Evolutionary conservation across 2,797 vertebrate genomes (phyloP), one percentile per base, ranked within the genome.

Genomic region (Lagorchestes hirsutus): DNA sequence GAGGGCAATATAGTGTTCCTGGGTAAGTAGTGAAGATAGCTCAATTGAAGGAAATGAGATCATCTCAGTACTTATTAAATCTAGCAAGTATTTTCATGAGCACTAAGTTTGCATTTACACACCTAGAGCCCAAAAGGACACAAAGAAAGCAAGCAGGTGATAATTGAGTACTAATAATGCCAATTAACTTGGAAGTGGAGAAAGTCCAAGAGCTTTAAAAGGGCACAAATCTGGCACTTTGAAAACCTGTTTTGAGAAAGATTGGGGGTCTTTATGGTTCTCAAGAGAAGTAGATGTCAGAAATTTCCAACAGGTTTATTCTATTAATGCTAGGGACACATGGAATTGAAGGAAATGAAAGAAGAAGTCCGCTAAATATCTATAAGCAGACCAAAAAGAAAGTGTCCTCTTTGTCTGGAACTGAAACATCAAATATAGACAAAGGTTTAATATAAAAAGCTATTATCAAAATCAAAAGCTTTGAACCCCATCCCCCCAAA

Each of bases 1-100:
- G 13, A 95, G 24, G 34, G 62, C 93, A 95, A n/a, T 62, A 82
- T 11, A 91, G 3, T 50, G 27, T 56, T 93, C 50, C 16, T 92
- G 93, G 87, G 0, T 55, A 93, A 90, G n/a, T 96, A 57, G 24
- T 93, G 92, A 95, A 50, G 92, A 95, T 28, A 91, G 94, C 95
- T 95, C 87, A 92, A 52, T 1, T 96, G 58, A 96, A 96, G 90
- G n/a, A 93, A 82, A 82, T 82, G 40, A 82, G 58, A 13, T 97
- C 96, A 92, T 87, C 0, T n/a, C 95, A 57, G 0, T 10, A 90
- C 0, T 52, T 92, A n/a, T 2, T 50, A 87, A 8, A 29, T 90
- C 31, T 62, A 57, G 0, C 74, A 62, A 8, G 74, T 57, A 29
- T 16, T 92, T 90, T 57, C n/a, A 91, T 90, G 92, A 94, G 4